phyloP scores from a whole-genome alignment of 1,140 invertebrate genomes.

The Pseudomyrmex dendroicus region DNA sequence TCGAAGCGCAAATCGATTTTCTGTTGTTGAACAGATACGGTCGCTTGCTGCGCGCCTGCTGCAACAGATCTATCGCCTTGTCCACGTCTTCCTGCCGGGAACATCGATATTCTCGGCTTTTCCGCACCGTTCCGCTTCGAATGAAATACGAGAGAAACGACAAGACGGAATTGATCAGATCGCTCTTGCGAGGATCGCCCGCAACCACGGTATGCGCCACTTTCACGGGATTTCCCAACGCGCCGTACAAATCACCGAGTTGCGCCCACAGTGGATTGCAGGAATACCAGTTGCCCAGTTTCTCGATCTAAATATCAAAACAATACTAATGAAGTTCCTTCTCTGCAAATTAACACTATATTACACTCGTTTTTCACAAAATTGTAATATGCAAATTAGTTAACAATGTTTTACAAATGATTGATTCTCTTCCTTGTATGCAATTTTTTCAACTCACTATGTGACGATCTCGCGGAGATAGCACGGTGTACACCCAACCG shows the following conservation, averaged over 20 bases:
- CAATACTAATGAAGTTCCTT: too few relatives aligned
- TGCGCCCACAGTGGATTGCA: conserved; percentile 95
- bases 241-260: conserved; percentile 93
- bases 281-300: conserved; percentile 81
- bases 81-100: conserved; percentile 75
- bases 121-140: conserved; percentile 80
- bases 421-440: not conserved
- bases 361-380: too few relatives aligned
- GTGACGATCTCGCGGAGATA: conserved; percentile 76
- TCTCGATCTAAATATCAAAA: conserved; percentile 80
- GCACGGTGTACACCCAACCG: conserved; percentile 94
- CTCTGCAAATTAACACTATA: too few relatives aligned
- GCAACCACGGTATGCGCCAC: conserved; percentile 92
- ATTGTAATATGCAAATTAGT: not conserved
- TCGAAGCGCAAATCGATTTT: conserved; percentile 38
- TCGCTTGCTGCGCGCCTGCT: conserved; percentile 70
- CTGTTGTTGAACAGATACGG: conserved; percentile 60
- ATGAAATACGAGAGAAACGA: conserved; percentile 93
- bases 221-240: conserved; percentile 91
- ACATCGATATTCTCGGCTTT: conserved; percentile 74
- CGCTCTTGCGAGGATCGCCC: conserved; percentile 88
- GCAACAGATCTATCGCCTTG: conserved; percentile 75
- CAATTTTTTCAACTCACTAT: conserved; percentile 67
- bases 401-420: not conserved
- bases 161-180: conserved; percentile 88